These are phyloP conservation scores for Mylabris phalerata DNA, from an alignment of 1,140 invertebrate genomes.

Conservation along the genomic window DNA sequence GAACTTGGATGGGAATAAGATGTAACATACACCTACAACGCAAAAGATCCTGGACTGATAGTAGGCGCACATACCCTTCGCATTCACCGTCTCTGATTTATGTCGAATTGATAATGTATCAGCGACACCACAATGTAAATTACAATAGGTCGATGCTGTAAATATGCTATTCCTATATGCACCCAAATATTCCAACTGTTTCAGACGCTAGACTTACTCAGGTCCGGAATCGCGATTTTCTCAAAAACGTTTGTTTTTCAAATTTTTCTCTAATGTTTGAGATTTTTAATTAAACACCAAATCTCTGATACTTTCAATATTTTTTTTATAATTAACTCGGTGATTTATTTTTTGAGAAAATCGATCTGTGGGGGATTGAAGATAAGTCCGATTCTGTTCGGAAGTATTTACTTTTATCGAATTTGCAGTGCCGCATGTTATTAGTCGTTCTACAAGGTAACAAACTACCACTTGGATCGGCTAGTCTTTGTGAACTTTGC, in stretches of 20 bases:
- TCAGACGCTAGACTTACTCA: constrained; percentile 4
- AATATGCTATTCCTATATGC: constrained; percentile 27
- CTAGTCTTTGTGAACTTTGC: constrained; percentile 18
- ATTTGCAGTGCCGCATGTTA: constrained; percentile 24
- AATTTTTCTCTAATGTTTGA: too few species aligned
- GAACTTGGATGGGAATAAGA: constrained; percentile 12
- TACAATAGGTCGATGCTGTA: constrained; percentile 29
- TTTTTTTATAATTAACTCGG: too few species aligned
- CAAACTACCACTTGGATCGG: constrained; percentile 22
- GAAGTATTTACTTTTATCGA: constrained; percentile 16
- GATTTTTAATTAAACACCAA: too few species aligned
- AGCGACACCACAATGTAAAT: constrained; percentile 34
- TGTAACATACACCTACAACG: constrained; percentile 22
- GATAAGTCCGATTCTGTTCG: background rate
- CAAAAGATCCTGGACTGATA: constrained; percentile 22
- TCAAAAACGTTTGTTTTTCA: background rate
- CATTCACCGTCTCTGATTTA: constrained; percentile 28
- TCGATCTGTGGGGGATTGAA: too few species aligned
- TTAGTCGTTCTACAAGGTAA: constrained; percentile 24
- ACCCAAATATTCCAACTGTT: constrained; percentile 25
- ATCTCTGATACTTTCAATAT: too few species aligned
- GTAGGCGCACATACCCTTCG: constrained; percentile 19
- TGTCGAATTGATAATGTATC: constrained; percentile 30
- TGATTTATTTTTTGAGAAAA: too few species aligned
- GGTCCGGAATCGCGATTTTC: constrained; percentile 7